These are phyloP conservation scores for Yoshiicerus persimilis DNA, from an alignment of 1,140 invertebrate genomes.

Conservation along the genomic window DNA sequence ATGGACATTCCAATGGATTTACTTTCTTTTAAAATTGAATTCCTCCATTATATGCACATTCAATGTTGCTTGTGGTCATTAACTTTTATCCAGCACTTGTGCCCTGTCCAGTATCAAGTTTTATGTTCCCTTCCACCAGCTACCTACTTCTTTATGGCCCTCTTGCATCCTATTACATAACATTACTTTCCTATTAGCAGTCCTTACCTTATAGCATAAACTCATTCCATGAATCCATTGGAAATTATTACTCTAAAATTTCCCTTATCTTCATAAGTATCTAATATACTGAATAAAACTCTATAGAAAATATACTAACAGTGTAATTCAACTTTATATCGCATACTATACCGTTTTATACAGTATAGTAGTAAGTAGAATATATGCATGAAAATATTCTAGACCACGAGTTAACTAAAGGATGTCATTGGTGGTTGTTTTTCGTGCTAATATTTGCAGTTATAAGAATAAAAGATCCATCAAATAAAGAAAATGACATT, in stretches of 20 bases:
- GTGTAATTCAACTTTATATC: too few relatives aligned
- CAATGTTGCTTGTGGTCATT: neutral
- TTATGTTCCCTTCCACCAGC: neutral
- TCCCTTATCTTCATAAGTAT: neutral
- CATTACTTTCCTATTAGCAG: neutral
- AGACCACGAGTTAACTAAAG: too few relatives aligned
- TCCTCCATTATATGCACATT: constrained; percentile 10
- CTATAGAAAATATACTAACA: neutral
- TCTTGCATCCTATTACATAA: neutral
- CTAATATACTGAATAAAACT: too few relatives aligned
- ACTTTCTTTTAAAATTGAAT: neutral
- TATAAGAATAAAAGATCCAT: neutral
- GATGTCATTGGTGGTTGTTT: neutral
- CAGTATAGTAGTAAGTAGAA: too few relatives aligned
- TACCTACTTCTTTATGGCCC: neutral
- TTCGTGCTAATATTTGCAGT: neutral
- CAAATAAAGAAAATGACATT: neutral
- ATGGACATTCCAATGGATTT: constrained; percentile 8
- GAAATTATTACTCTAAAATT: neutral
- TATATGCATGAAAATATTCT: neutral
- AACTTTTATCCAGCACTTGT: neutral
- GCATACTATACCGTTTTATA: too few relatives aligned
- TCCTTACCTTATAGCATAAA: neutral
- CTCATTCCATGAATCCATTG: neutral
- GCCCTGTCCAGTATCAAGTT: neutral